Evolutionary conservation across 35 echinoderm and acorn worm species (phyloP).

Genomic region (Apostichopus parvimensis): DNA sequence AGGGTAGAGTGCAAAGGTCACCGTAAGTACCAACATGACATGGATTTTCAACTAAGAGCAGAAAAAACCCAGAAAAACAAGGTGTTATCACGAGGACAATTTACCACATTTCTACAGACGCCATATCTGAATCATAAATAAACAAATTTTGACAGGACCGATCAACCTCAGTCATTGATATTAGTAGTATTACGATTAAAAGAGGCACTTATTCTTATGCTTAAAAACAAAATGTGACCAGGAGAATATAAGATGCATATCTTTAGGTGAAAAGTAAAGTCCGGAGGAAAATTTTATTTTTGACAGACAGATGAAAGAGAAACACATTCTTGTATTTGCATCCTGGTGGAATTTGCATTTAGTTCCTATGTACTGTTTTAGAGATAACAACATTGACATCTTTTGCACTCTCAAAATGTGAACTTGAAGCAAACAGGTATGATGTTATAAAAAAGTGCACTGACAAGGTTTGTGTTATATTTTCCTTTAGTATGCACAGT

Average conservation of each 20-base stretch:
- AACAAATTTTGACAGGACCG: not conserved
- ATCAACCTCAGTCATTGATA: not conserved
- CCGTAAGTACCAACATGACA: conserved; percentile 7
- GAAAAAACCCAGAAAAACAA: not conserved
- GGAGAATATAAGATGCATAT: too few relatives aligned
- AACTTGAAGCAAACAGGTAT: too few relatives aligned
- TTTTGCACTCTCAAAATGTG: too few relatives aligned
- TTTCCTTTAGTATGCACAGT: not conserved
- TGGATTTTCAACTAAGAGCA: conserved; percentile 1
- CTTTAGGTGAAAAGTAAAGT: too few relatives aligned
- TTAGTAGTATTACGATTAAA: not conserved
- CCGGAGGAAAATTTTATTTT: too few relatives aligned
- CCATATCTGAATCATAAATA: not conserved
- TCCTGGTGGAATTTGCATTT: too few relatives aligned
- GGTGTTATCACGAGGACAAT: not conserved
- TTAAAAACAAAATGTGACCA: too few relatives aligned
- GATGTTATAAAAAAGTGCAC: too few relatives aligned
- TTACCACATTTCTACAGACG: not conserved
- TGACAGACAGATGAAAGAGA: too few relatives aligned
- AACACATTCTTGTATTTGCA: too few relatives aligned
- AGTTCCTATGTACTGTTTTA: too few relatives aligned
- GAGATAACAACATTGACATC: too few relatives aligned
- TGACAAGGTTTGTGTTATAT: not conserved
- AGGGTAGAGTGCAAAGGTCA: not conserved
- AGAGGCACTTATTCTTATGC: not conserved